Evolutionary conservation across 2,888 invertebrate species (phyloP).

Genomic region (Tupiocoris notatus): DNA sequence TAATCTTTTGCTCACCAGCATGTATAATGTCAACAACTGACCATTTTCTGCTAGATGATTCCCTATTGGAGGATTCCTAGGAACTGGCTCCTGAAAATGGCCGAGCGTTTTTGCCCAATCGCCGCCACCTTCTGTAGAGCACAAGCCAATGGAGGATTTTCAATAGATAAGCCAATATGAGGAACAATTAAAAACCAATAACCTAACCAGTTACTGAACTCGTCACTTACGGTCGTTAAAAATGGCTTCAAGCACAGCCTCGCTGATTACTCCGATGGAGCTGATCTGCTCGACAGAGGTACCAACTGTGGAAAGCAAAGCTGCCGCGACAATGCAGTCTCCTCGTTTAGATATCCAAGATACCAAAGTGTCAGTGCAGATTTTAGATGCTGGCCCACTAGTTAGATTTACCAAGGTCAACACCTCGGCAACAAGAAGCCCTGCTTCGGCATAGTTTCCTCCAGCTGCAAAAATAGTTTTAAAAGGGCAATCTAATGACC

Average conservation of each 20-base stretch:
- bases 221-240: conserved; percentile 57
- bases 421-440: conserved; percentile 58
- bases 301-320: conserved; percentile 57
- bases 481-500: too few relatives aligned
- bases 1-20: conserved; percentile 58
- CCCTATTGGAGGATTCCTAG: conserved; percentile 7
- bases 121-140: conserved; percentile 53
- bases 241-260: conserved; percentile 59
- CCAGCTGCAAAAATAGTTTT: conserved; percentile 53
- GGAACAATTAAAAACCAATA: too few relatives aligned
- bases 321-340: conserved; percentile 56
- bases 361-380: conserved; percentile 53
- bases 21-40: conserved; percentile 60
- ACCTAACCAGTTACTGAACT: too few relatives aligned
- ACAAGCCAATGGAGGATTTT: too few relatives aligned
- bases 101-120: conserved; percentile 57
- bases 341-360: conserved; percentile 58
- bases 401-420: conserved; percentile 55
- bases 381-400: conserved; percentile 53
- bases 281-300: conserved; percentile 56
- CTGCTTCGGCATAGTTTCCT: conserved; percentile 55
- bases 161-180: too few relatives aligned
- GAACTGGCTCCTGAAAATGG: conserved; percentile 54
- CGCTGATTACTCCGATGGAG: conserved; percentile 58
- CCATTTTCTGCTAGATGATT: conserved; percentile 56